phyloP scores from a whole-genome alignment of 1,140 invertebrate species.

The Planococcus citri region DNA sequence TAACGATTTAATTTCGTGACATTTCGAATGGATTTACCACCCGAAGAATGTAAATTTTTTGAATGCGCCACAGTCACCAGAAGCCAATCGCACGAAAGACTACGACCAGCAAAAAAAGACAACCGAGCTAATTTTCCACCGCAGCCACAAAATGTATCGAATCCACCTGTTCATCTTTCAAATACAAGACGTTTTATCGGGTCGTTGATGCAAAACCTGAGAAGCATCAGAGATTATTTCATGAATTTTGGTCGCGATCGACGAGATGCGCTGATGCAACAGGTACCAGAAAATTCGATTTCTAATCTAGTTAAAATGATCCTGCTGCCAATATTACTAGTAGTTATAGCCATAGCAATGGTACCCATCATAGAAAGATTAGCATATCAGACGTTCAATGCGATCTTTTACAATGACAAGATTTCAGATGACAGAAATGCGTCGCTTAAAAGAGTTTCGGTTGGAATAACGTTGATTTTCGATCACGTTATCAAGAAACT shows the following conservation, averaged over 20 bases:
- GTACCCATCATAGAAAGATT: background rate
- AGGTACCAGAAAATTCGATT: background rate
- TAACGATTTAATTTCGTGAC: no score
- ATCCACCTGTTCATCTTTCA: background rate
- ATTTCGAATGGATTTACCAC: background rate
- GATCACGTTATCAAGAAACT: slow-evolving; percentile 4
- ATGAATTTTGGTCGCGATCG: background rate
- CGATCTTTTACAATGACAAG: background rate
- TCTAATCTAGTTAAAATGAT: slow-evolving; percentile 8
- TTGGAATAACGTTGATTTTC: background rate
- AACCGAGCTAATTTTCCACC: no score
- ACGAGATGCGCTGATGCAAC: background rate
- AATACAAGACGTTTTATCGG: background rate
- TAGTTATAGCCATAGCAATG: background rate
- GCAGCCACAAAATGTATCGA: no score
- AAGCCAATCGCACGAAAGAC: background rate
- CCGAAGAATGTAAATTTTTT: background rate
- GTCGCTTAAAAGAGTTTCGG: background rate
- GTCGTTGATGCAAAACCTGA: background rate
- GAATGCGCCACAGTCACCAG: background rate
- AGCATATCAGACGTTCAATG: background rate
- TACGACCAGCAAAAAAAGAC: background rate
- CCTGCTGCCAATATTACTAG: background rate
- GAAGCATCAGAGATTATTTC: background rate
- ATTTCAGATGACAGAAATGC: background rate